Percentiles rank a stretch among this genome's conserved stretches.
Conservation (phyloP, 2,888 invertebrate species). For the Tenthredo distinguenda region DNA sequence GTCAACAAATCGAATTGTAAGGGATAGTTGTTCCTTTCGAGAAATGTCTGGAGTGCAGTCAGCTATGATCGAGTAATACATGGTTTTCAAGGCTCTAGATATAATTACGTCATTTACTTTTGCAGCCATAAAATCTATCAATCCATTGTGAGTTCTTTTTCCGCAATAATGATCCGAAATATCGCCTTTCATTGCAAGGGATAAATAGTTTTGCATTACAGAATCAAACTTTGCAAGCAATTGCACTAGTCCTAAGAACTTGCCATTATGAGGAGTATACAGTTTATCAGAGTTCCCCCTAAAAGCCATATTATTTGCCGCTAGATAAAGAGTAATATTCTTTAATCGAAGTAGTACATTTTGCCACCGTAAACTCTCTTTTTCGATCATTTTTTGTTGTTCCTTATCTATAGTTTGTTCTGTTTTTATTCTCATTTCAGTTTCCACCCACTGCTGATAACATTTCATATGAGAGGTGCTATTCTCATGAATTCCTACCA, state of each 20-base stretch:
- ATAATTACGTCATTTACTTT: slow-evolving; percentile 54
- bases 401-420: not conserved
- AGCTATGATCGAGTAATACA: slow-evolving; percentile 64
- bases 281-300: not conserved
- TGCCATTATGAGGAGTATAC: not conserved
- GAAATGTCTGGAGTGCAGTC: slow-evolving; percentile 63
- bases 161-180: slow-evolving; percentile 52
- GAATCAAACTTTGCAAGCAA: slow-evolving; percentile 57
- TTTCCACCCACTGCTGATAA: not conserved
- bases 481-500: not conserved
- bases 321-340: not conserved
- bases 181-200: not conserved
- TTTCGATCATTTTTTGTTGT: not conserved
- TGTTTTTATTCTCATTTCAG: not conserved
- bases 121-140: slow-evolving; percentile 53
- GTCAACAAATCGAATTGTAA: slow-evolving; percentile 60
- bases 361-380: not conserved
- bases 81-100: slow-evolving; percentile 46
- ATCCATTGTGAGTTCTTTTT: slow-evolving; percentile 55
- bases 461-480: not conserved
- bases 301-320: not conserved
- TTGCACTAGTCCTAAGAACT: slow-evolving; percentile 52
- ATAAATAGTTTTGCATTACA: slow-evolving; percentile 55
- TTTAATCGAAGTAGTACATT: not conserved
- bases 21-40: slow-evolving; percentile 62